These are phyloP conservation scores for Drosophila burlai DNA, from an alignment of 1,140 invertebrate species.

Conservation along the genomic window DNA sequence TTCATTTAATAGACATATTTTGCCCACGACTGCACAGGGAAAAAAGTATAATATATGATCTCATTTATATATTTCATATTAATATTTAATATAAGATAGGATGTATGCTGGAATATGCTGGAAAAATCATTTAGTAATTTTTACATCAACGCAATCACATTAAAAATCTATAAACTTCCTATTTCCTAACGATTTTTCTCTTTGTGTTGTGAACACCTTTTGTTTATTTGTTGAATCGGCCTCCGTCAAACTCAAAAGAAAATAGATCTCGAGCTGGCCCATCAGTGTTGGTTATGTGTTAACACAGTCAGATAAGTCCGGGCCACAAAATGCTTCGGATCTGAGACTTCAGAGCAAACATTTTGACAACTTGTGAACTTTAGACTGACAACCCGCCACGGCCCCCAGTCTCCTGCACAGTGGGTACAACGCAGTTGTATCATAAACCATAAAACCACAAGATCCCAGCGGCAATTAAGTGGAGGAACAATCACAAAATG, in stretches of 20 bases:
- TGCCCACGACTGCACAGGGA: constrained; percentile 30
- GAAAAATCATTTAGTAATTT: too few relatives aligned
- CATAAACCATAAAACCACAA: constrained; percentile 72
- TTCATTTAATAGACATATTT: constrained; percentile 78
- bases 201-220: constrained; percentile 40
- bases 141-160: too few relatives aligned
- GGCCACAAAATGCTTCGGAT: constrained; percentile 30
- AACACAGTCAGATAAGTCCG: constrained; percentile 67
- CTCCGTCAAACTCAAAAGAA: constrained; percentile 65
- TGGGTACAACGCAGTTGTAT: constrained; percentile 34
- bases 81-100: too few relatives aligned
- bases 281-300: constrained; percentile 69
- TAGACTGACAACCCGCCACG: constrained; percentile 52
- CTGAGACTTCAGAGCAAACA: constrained; percentile 69
- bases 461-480: constrained; percentile 42
- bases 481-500: constrained; percentile 56
- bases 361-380: constrained; percentile 83
- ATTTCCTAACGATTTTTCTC: constrained; percentile 10
- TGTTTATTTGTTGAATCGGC: constrained; percentile 83
- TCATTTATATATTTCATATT: too few relatives aligned
- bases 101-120: too few relatives aligned
- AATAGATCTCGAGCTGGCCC: constrained; percentile 30
- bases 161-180: neutral
- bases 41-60: neutral
- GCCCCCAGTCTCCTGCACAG: constrained; percentile 21